Evolutionary conservation across 2,113 vertebrate species (phyloP).

Genomic region (Sula dactylatra): DNA sequence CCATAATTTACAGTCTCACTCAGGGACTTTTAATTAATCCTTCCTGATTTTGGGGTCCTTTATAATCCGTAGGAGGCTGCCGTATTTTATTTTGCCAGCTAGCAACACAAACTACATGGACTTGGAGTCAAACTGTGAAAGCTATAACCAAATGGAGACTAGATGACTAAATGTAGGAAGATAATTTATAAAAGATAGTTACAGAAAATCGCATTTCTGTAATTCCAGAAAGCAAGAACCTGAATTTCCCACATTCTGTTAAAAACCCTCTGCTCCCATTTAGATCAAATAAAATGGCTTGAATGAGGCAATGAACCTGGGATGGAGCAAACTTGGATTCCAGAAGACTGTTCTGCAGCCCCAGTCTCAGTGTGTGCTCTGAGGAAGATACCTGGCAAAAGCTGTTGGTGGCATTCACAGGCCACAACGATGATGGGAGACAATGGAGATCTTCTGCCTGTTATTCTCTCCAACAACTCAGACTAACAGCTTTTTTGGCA

Average conservation of each 20-base stretch:
- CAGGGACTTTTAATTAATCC: neutral
- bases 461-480: neutral
- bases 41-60: neutral
- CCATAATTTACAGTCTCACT: neutral
- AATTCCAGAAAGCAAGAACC: neutral
- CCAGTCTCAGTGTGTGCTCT: accelerated
- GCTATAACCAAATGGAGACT: neutral
- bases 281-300: neutral
- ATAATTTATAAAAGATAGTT: neutral
- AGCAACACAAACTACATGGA: neutral
- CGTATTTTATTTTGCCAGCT: neutral
- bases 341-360: neutral
- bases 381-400: neutral
- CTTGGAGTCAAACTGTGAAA: neutral
- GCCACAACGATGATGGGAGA: neutral
- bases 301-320: neutral
- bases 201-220: neutral
- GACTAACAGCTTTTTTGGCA: neutral
- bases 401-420: neutral
- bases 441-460: neutral
- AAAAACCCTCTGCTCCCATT: neutral
- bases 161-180: neutral
- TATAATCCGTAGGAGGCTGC: neutral
- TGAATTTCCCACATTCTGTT: neutral
- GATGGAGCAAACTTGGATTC: neutral